Conservation (phyloP, 2,113 vertebrate genomes). For the Tor tambroides region DNA sequence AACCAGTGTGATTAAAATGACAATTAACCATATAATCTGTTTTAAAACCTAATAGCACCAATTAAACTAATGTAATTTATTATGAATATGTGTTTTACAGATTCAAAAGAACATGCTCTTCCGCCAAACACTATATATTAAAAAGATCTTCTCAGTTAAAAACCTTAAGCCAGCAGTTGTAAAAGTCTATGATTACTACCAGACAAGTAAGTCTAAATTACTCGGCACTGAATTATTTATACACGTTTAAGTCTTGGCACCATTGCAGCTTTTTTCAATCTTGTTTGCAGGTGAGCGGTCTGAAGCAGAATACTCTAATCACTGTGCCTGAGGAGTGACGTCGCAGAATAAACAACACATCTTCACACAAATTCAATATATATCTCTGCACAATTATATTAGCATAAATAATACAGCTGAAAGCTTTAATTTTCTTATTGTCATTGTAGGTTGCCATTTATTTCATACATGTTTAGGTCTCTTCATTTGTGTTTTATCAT, state of each 20-base stretch:
- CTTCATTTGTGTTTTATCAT: too few relatives aligned
- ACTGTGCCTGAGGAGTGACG: slow-evolving; percentile 54
- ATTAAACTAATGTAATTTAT: not conserved
- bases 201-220: slow-evolving; percentile 76
- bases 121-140: slow-evolving; percentile 65
- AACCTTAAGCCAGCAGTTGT: slow-evolving; percentile 81
- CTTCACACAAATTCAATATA: not conserved
- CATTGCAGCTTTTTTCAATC: not conserved
- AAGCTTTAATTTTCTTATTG: too few relatives aligned
- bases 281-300: slow-evolving; percentile 65
- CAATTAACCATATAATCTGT: not conserved
- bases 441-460: too few relatives aligned
- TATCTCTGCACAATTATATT: not conserved
- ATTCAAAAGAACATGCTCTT: slow-evolving; percentile 28
- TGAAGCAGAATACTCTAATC: slow-evolving; percentile 64
- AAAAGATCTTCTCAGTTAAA: slow-evolving; percentile 71
- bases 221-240: not conserved
- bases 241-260: not conserved
- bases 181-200: slow-evolving; percentile 86
- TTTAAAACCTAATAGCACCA: not conserved
- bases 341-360: slow-evolving; percentile 1
- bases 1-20: not conserved
- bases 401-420: too few relatives aligned
- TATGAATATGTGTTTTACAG: slow-evolving; percentile 52
- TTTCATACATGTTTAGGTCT: too few relatives aligned